Conservation (phyloP, 1,140 invertebrate genomes). For the Cydia fagiglandana region DNA sequence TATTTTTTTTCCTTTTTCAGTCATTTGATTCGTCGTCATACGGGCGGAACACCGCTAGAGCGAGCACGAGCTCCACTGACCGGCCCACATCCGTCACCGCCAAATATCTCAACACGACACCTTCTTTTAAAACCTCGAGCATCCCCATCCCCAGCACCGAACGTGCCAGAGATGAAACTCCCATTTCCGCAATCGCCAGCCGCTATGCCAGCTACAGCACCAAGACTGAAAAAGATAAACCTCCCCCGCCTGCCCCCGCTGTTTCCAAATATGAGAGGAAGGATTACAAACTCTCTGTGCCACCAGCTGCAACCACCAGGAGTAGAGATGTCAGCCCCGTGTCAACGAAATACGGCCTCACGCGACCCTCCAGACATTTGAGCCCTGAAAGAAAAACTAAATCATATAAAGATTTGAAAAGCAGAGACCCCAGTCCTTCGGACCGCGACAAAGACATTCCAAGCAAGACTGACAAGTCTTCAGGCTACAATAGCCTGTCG, state of each 20-base stretch:
- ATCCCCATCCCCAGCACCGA: conserved; percentile 65
- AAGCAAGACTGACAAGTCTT: conserved; percentile 75
- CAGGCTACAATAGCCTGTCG: conserved; percentile 69
- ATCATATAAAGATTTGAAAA: conserved; percentile 63
- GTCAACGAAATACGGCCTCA: conserved; percentile 66
- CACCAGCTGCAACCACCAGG: conserved; percentile 51
- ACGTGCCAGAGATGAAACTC: conserved; percentile 61
- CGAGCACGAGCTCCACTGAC: conserved; percentile 48
- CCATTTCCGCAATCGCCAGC: conserved; percentile 65
- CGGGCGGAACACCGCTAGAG: conserved; percentile 53
- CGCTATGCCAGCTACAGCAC: conserved; percentile 53
- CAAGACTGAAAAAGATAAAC: conserved; percentile 50
- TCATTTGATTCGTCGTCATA: conserved; percentile 60
- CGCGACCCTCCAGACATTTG: conserved; percentile 56
- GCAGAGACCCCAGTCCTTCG: conserved; percentile 62
- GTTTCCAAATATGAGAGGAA: conserved; percentile 35
- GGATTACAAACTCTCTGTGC: conserved; percentile 52
- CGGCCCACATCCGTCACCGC: conserved; percentile 65
- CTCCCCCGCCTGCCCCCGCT: conserved; percentile 16
- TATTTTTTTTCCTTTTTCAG: background rate
- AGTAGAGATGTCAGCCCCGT: conserved; percentile 70
- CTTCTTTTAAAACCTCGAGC: conserved; percentile 67
- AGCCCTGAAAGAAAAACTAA: conserved; percentile 69
- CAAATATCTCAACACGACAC: conserved; percentile 65
- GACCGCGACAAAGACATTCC: conserved; percentile 77